Evolutionary conservation across 2,888 invertebrate species (phyloP).

Genomic region (Margaritifera margaritifera): DNA sequence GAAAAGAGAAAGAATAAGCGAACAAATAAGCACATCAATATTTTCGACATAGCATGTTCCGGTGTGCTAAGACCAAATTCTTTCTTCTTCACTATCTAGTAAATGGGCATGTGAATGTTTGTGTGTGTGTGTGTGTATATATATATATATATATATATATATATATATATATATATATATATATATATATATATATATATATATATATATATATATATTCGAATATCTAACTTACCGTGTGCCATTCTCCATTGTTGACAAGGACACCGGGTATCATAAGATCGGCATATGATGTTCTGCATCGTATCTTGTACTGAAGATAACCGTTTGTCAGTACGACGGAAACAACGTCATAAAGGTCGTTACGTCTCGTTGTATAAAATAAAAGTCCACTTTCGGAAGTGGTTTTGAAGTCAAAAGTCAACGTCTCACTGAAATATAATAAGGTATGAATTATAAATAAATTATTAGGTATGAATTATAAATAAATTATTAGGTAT

Average conservation of each 20-base stretch:
- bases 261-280: conserved; percentile 34
- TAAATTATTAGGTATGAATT: not conserved
- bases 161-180: too few species aligned
- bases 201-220: too few species aligned
- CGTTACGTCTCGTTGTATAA: conserved; percentile 33
- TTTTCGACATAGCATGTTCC: too few species aligned
- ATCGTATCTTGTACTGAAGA: conserved; percentile 43
- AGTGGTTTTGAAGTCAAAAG: conserved; percentile 43
- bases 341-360: conserved; percentile 40
- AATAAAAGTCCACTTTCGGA: conserved; percentile 41
- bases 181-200: too few species aligned
- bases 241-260: conserved; percentile 45
- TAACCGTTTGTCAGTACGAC: conserved; percentile 35
- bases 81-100: too few species aligned
- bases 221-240: conserved; percentile 27
- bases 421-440: conserved; percentile 38
- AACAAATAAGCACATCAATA: too few species aligned
- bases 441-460: not conserved
- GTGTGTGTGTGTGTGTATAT: too few species aligned
- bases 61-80: too few species aligned
- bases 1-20: too few species aligned
- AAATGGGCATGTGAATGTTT: too few species aligned
- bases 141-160: too few species aligned
- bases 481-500: not conserved
- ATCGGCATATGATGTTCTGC: conserved; percentile 38